A percentile compares a stretch with the other conserved stretches of the same genome.
These are phyloP conservation scores for Lota lota DNA, from an alignment of 2,113 vertebrate genomes.

Conservation along the genomic window DNA sequence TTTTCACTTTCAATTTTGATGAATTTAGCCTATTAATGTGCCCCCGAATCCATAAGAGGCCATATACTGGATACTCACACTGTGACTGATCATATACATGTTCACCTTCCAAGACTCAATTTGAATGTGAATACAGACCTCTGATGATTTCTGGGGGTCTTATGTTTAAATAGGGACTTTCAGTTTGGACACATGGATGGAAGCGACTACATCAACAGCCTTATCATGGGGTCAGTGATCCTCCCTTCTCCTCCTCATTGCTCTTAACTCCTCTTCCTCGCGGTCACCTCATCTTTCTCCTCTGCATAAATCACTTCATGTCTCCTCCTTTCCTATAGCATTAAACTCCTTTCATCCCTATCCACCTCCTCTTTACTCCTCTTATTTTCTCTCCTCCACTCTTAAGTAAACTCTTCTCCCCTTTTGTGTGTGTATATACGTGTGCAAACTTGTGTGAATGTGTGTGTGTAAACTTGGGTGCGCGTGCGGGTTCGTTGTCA, in stretches of 20 bases:
- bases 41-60: too few relatives aligned
- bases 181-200: slow-evolving; percentile 98
- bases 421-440: slow-evolving; percentile 21
- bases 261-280: neutral
- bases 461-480: neutral
- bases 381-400: too few relatives aligned
- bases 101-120: too few relatives aligned
- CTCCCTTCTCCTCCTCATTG: slow-evolving; percentile 7
- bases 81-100: too few relatives aligned
- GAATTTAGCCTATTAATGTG: too few relatives aligned
- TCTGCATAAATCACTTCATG: slow-evolving; percentile 5
- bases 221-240: slow-evolving; percentile 95
- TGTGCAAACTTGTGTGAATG: slow-evolving; percentile 6
- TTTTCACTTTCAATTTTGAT: too few relatives aligned
- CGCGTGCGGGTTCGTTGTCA: neutral
- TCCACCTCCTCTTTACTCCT: too few relatives aligned
- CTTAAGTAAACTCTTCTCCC: too few relatives aligned
- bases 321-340: too few relatives aligned
- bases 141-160: neutral
- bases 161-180: slow-evolving; percentile 74
- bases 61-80: too few relatives aligned
- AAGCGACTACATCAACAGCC: slow-evolving; percentile 95
- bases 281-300: slow-evolving; percentile 10
- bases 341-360: too few relatives aligned
- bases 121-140: too few relatives aligned